Evolutionary conservation across 2,113 vertebrate species (phyloP).

Genomic region (Dasyornis broadbenti): DNA sequence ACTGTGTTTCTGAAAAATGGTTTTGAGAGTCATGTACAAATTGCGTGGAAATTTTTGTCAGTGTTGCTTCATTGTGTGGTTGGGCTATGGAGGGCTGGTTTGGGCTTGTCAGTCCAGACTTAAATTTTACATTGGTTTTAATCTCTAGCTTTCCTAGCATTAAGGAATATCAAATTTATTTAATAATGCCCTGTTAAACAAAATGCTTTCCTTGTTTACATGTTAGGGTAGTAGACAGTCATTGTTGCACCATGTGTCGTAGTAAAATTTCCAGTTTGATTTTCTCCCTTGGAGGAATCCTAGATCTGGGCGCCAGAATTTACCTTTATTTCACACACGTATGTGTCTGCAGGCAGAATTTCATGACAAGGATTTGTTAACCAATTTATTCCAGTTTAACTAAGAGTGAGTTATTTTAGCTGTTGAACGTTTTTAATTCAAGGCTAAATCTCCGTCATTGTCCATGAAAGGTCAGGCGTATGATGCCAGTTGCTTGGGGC

Average conservation of each 20-base stretch:
- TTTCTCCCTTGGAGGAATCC: not conserved
- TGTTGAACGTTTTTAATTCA: not conserved
- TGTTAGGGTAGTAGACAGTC: not conserved
- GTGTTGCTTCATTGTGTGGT: not conserved
- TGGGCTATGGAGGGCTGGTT: not conserved
- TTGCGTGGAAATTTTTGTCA: not conserved
- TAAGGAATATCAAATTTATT: not conserved
- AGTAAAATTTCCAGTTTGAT: not conserved
- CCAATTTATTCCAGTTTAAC: not conserved
- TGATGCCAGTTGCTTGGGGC: not conserved
- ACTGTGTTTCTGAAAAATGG: not conserved
- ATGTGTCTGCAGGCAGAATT: not conserved
- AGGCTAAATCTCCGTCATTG: not conserved
- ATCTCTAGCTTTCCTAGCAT: not conserved
- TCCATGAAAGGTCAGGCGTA: not conserved
- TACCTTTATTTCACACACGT: not conserved
- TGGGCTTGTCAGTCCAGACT: not conserved
- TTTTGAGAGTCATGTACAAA: not conserved
- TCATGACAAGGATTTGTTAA: not conserved
- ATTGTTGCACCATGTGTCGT: fast-evolving
- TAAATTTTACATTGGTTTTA: not conserved
- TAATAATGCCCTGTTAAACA: not conserved
- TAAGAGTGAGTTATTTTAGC: not conserved
- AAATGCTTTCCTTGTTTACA: not conserved
- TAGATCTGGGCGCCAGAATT: not conserved